Percentiles rank a stretch among this genome's conserved stretches.
These are phyloP conservation scores for Calephelis virginiensis DNA, from an alignment of 1,140 invertebrate genomes.

Conservation along the genomic window DNA sequence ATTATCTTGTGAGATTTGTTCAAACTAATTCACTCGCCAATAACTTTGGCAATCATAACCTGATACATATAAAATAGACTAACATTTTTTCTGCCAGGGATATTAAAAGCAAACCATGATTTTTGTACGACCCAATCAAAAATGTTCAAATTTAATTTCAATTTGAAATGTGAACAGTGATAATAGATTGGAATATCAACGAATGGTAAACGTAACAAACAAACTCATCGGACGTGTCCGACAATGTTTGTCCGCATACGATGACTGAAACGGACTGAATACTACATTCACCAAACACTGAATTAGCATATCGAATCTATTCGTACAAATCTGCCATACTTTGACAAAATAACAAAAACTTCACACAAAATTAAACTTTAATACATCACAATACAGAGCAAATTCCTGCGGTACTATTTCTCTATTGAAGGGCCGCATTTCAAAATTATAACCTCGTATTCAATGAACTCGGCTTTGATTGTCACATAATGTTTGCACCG, in stretches of 20 bases:
- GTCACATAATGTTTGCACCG: constrained; percentile 31
- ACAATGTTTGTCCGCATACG: constrained; percentile 29
- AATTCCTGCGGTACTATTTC: not conserved
- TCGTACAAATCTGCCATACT: constrained; percentile 29
- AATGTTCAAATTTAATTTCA: not conserved
- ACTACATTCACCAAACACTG: constrained; percentile 52
- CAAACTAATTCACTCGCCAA: no score
- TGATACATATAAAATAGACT: no score
- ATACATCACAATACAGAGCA: not conserved
- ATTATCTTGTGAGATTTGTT: no score
- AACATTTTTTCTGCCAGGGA: no score
- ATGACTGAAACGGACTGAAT: constrained; percentile 36
- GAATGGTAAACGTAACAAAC: constrained; percentile 26
- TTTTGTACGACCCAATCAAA: no score
- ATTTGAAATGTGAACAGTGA: not conserved
- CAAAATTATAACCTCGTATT: constrained; percentile 31
- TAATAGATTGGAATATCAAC: constrained; percentile 11
- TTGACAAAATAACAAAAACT: constrained; percentile 25
- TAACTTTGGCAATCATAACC: no score
- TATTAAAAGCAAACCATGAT: not conserved
- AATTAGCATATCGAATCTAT: constrained; percentile 50
- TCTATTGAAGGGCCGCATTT: not conserved
- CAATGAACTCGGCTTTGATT: constrained; percentile 31
- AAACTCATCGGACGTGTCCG: constrained; percentile 35
- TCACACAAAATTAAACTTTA: constrained; percentile 17